Percentiles rank a stretch among this genome's conserved stretches.
Evolutionary conservation across 30 jellyfish, hydroid and myxozoan genomes (phyloP).

Genomic region (Turritopsis rubra): DNA sequence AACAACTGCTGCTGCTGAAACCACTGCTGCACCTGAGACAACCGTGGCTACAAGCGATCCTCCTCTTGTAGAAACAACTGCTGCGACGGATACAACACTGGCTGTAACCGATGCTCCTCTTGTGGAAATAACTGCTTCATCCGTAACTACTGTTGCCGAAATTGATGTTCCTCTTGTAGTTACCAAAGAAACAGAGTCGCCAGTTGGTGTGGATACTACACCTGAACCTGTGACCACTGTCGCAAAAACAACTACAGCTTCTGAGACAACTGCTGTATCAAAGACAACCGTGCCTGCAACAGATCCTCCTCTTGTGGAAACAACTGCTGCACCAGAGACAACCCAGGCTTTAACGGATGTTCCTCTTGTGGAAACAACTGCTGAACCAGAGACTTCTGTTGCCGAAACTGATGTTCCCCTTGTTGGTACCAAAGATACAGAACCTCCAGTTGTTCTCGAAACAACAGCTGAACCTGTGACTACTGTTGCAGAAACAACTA

Average conservation of each 20-base stretch:
- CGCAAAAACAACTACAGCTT: background rate
- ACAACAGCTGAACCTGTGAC: constrained; percentile 5
- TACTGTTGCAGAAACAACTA: constrained; percentile 5
- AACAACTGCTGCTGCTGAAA: constrained; percentile 31
- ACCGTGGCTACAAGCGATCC: constrained; percentile 6
- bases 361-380: constrained; percentile 34
- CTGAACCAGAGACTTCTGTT: constrained; percentile 29
- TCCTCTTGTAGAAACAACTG: background rate
- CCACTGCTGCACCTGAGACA: constrained; percentile 24
- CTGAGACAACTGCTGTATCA: background rate
- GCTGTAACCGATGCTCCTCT: constrained; percentile 22
- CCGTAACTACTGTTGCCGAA: constrained; percentile 47
- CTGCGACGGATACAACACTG: constrained; percentile 25
- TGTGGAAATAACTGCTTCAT: constrained; percentile 31
- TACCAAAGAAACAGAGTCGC: constrained; percentile 13
- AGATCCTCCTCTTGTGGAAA: background rate
- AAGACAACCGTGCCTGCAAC: background rate
- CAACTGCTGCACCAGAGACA: background rate
- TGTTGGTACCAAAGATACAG: constrained; percentile 8
- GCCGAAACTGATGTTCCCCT: too few relatives aligned
- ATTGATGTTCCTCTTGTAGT: constrained; percentile 29
- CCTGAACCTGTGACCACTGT: constrained; percentile 22
- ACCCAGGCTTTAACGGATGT: background rate
- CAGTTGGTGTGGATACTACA: constrained; percentile 22
- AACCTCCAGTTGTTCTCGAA: constrained; percentile 26